Base-by-base conservation (phyloP, 2,888 invertebrate genomes). In the Abrostola tripartita region DNA sequence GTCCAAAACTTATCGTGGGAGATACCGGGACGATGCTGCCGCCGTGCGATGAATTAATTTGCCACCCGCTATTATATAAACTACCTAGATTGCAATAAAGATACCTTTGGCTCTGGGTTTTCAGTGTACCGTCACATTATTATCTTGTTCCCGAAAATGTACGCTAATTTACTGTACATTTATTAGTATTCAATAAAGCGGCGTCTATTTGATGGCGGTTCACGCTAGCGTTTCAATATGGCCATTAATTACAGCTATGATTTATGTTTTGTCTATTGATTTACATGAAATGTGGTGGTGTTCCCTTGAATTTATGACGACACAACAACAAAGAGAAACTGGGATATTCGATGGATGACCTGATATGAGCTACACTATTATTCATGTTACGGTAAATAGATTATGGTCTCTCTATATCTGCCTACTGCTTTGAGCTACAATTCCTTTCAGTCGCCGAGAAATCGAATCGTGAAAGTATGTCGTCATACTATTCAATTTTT, bases 21-120 rank as follows among this genome's bases (percentile, higher is more conserved):
- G 89, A 92, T 92, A 89, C 69, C 55, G 68, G 70, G 67, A 63
- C 77, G 76, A 68, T 73, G 85, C 82, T 79, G 86, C 82, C 84
- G 88, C 83, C 92, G 90, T 91, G 91, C 88, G 86, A 89, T 90
- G 92, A 93, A 93, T 93, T 92, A 92, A 93, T 92, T 92, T 88
- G 82, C 88, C 86, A 83, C 85, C 85, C 84, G 85, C 88, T 83
- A 89, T 91, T 85, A 87, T 90, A 90, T 89, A 85, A 88, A 88
- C 86, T 82, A 88, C 89, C 85, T 86, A 89, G 92, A 94, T 94
- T 79, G 89, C 86, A 89, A 89, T 92, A 89, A 92, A 92, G 93
- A 93, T 93, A 92, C 79, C 75, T 69, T 69, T 65, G 73, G 78
- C 76, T 76, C 78, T 82, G 82, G 81, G 79, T 83, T 82, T 82